These are phyloP conservation scores for Ischnura elegans DNA, from an alignment of 2,888 invertebrate genomes.

Conservation along the genomic window DNA sequence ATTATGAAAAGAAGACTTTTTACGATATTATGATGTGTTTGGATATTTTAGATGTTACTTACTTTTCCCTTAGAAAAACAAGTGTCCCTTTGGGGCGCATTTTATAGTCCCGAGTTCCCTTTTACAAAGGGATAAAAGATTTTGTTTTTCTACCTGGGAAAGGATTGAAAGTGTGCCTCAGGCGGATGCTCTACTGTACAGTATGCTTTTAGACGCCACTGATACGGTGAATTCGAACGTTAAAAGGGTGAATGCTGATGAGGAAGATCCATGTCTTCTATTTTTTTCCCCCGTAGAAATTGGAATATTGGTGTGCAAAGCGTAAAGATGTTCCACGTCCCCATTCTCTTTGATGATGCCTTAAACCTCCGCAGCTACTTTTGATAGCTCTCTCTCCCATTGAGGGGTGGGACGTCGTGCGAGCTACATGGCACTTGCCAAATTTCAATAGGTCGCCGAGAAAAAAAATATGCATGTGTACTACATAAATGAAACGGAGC, in stretches of 20 bases:
- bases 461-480: no score
- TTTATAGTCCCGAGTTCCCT: no score
- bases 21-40: no score
- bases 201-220: background rate
- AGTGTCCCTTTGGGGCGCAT: no score
- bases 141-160: background rate
- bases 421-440: background rate
- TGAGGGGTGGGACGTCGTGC: background rate
- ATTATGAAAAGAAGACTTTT: no score
- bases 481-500: background rate
- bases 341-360: background rate
- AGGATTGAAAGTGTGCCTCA: background rate
- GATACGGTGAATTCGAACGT: background rate
- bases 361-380: background rate
- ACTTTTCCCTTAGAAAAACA: no score
- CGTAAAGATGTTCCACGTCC: background rate
- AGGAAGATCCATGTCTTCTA: background rate
- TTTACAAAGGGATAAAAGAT: background rate
- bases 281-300: background rate
- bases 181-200: background rate
- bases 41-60: no score
- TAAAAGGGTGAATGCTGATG: background rate
- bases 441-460: slow-evolving; percentile 24
- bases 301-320: background rate
- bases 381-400: background rate